These are phyloP conservation scores for Heteronetta atricapilla DNA, from an alignment of 2,113 vertebrate genomes.

Conservation along the genomic window DNA sequence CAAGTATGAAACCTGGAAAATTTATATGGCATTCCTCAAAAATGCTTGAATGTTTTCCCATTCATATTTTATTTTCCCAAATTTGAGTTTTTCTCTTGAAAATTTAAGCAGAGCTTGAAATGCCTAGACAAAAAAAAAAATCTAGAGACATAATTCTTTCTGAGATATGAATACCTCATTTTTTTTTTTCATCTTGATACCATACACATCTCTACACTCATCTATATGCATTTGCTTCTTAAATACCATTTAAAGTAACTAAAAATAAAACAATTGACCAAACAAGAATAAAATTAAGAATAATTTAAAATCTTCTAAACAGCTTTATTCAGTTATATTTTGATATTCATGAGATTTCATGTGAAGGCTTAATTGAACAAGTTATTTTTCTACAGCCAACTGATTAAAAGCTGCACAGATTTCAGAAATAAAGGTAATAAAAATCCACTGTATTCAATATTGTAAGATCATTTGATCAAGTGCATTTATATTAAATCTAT, in stretches of 20 bases:
- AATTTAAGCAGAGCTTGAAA: background rate
- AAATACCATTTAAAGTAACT: background rate
- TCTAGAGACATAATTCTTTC: background rate
- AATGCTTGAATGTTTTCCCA: background rate
- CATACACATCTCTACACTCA: background rate
- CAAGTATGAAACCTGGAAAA: background rate
- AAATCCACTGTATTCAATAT: background rate
- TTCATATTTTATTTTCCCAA: no score
- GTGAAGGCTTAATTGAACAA: background rate
- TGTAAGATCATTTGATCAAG: background rate
- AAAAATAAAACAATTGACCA: background rate
- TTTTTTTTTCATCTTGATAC: background rate
- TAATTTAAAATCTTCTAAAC: background rate
- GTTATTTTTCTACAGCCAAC: background rate
- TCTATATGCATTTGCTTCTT: background rate
- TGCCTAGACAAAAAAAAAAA: background rate
- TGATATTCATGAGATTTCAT: background rate
- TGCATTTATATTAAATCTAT: background rate
- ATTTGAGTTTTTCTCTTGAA: background rate
- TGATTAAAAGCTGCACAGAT: background rate
- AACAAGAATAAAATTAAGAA: background rate
- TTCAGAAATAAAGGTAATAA: background rate
- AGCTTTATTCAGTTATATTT: background rate
- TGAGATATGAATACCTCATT: background rate
- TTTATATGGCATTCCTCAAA: background rate